phyloP scores from a whole-genome alignment of 2,797 vertebrate genomes.

The Eurystomus glaucurus region DNA sequence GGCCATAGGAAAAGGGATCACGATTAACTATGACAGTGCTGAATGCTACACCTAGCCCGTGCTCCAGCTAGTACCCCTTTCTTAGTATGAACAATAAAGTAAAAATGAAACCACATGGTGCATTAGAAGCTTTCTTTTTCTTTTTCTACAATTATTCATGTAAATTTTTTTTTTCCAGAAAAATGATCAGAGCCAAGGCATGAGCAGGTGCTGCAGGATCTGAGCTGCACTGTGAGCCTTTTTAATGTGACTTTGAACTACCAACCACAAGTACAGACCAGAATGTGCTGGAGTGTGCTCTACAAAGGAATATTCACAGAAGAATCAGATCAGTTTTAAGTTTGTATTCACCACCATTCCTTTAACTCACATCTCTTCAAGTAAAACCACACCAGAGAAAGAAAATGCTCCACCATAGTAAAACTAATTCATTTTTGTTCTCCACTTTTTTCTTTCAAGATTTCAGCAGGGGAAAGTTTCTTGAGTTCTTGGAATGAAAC shows the following conservation, averaged over 20 bases:
- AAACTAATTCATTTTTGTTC: not conserved
- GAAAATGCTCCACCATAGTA: constrained; percentile 1
- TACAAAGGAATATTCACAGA: constrained; percentile 45
- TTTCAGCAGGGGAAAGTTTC: not conserved
- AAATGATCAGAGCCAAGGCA: not conserved
- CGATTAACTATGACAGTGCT: constrained; percentile 19
- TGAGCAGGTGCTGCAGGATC: constrained; percentile 41
- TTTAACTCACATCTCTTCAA: constrained; percentile 1
- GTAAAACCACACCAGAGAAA: constrained; percentile 42
- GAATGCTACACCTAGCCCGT: not conserved
- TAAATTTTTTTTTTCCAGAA: not conserved
- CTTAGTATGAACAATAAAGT: not conserved
- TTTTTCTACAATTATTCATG: not conserved
- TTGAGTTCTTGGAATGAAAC: not conserved
- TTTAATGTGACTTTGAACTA: constrained; percentile 29
- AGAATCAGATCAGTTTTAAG: not conserved
- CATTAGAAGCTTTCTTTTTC: not conserved
- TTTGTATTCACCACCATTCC: not conserved
- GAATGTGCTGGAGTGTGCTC: constrained; percentile 8
- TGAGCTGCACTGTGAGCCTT: constrained; percentile 5
- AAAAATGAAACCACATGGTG: not conserved
- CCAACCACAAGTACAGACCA: constrained; percentile 3
- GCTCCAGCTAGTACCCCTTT: not conserved
- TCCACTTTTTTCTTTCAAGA: not conserved
- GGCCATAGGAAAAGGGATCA: constrained; percentile 24